Evolutionary conservation across 2,888 invertebrate species (phyloP), one percentile per base, ranked within the genome.

Genomic region (Nemapogon koenigi): DNA sequence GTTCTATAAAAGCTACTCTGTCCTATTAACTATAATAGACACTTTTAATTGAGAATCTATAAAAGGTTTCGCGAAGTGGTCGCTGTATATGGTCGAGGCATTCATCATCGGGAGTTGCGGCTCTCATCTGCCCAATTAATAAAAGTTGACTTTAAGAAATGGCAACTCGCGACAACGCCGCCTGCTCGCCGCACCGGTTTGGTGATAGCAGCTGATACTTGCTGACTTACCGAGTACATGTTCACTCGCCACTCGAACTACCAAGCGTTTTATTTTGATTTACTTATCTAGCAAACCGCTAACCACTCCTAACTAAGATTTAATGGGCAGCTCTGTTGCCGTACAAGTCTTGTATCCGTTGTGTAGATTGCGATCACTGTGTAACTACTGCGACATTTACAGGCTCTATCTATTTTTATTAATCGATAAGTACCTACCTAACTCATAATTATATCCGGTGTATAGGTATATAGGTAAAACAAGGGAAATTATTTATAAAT

Each of bases 81-180:
- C 52, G 46, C 75, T 72, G 48, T 78, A 75, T 69, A 78, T 52
- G 76, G 76, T 44, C 51, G 58, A 67, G 58, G 66, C 66, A 76
- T 76, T 76, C 76, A 73, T 76, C 78, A 70, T 26, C 70, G 68
- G 63, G 56, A 64, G 64, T 62, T 60, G 61, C 59, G 65, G 67
- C 65, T 73, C 75, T 76, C 78, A 76, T 78, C 76, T 76, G 76
- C 75, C 75, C 76, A 78, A 76, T 78, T 76, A 76, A 78, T 78
- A 76, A 76, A 73, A 69, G 72, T 73, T 71, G 75, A 72, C 67
- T 72, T 63, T 59, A 60, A 71, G 65, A 68, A 68, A 73, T 71
- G 72, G 70, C 65, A 55, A 52, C 55, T 54, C 54, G 59, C 59
- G 62, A 58, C 64, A 56, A 57, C 63, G 61, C 59, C 61, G 62